A percentile compares a stretch with the other conserved stretches of the same genome.
These are phyloP conservation scores for Delia radicum DNA, from an alignment of 1,140 invertebrate species.

Conservation along the genomic window DNA sequence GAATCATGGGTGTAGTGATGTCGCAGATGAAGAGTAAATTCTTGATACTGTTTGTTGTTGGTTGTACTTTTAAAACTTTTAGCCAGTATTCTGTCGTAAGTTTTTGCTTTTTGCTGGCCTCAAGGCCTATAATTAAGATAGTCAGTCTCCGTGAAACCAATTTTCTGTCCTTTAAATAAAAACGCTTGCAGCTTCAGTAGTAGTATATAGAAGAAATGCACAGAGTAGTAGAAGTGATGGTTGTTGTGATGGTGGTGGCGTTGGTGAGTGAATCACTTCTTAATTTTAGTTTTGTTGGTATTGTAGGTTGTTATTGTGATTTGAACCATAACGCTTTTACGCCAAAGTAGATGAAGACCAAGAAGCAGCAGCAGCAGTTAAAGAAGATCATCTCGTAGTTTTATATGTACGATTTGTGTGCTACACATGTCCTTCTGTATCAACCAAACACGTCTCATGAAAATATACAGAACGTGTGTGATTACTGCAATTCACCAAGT, in stretches of 20 bases:
- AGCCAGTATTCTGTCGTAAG: constrained; percentile 1
- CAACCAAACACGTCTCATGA: constrained; percentile 16
- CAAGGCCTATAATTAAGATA: constrained; percentile 32
- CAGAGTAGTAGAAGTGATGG: background rate
- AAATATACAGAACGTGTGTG: background rate
- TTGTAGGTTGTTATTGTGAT: background rate
- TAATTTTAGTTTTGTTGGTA: background rate
- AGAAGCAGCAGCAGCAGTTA: too few species aligned
- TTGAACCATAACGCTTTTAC: background rate
- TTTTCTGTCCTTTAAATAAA: constrained; percentile 31
- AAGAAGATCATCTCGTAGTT: constrained; percentile 17
- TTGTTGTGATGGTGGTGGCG: constrained; percentile 3
- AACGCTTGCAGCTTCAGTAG: constrained; percentile 25
- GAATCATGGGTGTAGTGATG: constrained; percentile 16
- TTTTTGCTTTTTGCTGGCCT: constrained; percentile 7
- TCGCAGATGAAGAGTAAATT: constrained; percentile 10
- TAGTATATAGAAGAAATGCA: background rate
- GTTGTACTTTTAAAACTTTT: background rate
- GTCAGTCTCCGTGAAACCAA: constrained; percentile 32
- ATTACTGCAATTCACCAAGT: constrained; percentile 22
- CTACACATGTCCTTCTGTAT: constrained; percentile 23
- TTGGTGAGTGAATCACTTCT: constrained; percentile 24
- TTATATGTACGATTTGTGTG: background rate
- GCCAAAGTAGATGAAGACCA: background rate
- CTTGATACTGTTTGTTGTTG: constrained; percentile 2